Evolutionary conservation across 2,888 invertebrate species (phyloP).

Genomic region (Petrolisthes manimaculis): DNA sequence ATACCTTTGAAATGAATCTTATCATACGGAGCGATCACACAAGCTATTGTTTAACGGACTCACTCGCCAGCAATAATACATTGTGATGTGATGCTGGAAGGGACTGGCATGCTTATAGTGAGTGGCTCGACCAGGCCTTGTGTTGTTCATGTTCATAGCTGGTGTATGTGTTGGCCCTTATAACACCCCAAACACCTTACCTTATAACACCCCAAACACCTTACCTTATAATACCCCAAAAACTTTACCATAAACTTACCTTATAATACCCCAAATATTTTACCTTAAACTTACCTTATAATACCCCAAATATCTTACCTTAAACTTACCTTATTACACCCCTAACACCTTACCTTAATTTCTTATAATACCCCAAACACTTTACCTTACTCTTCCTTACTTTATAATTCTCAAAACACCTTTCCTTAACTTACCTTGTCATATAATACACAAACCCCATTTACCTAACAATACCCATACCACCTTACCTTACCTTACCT

Average conservation of each 20-base stretch:
- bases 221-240: neutral
- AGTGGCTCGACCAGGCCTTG: neutral
- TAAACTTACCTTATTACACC: neutral
- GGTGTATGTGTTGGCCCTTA: conserved; percentile 3
- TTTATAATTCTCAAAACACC: neutral
- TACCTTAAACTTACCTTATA: neutral
- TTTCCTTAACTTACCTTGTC: neutral
- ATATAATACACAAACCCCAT: neutral
- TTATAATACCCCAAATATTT: neutral
- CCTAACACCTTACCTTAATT: neutral
- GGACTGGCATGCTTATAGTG: conserved; percentile 37
- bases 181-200: neutral
- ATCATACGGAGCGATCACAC: conserved; percentile 58
- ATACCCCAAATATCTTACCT: neutral
- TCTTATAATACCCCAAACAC: neutral
- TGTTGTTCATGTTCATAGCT: neutral
- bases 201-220: neutral
- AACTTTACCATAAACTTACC: too few relatives aligned
- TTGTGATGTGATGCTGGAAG: conserved; percentile 52
- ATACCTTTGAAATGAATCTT: conserved; percentile 65
- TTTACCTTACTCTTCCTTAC: neutral
- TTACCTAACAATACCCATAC: neutral
- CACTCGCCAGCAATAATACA: conserved; percentile 60
- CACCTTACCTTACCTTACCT: neutral
- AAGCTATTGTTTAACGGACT: conserved; percentile 63